Evolutionary conservation across 1,140 invertebrate species (phyloP), one percentile per base, ranked within the genome.

Genomic region (Drosophila sucinea): DNA sequence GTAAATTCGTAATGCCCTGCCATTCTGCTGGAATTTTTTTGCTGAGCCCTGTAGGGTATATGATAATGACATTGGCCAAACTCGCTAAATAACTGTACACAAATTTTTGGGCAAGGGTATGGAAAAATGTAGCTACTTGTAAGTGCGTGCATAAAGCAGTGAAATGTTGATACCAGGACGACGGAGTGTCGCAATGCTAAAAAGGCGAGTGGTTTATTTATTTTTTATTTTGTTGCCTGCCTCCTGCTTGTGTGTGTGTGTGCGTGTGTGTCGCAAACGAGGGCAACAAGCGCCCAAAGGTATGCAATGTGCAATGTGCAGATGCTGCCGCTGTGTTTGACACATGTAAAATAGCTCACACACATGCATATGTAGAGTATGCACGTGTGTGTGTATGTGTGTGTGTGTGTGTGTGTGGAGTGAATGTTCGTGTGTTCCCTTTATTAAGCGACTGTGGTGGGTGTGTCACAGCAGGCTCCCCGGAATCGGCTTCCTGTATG

Each of bases 241-340:
- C 30, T 3, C n/a, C 8, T 32, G 4, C 33, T 4, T 8, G 5
- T 23, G 32, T 54, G 41, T 64, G 30, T 58, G 35, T 23, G 10
- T 25, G 44, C 25, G 32, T 6, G 7, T 33, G 66, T 68, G 62
- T 67, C 73, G 84, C 69, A 89, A 89, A 87, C 70, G 81, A 89
- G 83, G 77, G 67, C 82, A 70, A 77, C 78, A 62, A 78, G 75
- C 80, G 84, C 83, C 84, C 77, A 80, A 74, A 87, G 83, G 83
- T 87, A 83, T 89, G 84, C 77, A 82, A 87, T 87, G 83, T 51
- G 44, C 55, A 58, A 33, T 58, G 56, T 58, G 17, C 77, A 74
- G 80, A 75, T 78, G 74, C 51, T 70, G 66, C 70, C 44, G 44
- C 60, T 68, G 73, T 73, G 70, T 66, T 79, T 73, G 83, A 86